A percentile compares a stretch with the other conserved stretches of the same genome.
Conservation (phyloP, 2,797 vertebrate species). For the Adelosebastes latens region DNA sequence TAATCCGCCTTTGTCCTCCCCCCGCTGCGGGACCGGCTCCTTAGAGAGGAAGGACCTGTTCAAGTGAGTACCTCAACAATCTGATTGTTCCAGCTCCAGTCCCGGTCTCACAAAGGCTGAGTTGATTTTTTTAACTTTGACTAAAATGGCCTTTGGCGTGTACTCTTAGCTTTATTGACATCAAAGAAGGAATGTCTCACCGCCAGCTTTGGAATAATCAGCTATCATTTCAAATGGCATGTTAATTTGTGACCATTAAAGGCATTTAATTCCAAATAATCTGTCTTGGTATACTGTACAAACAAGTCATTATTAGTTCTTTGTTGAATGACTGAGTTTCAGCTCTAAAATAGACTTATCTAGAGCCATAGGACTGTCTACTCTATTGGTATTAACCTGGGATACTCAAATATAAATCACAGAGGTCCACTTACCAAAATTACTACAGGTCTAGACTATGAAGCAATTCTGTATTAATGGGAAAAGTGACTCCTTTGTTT, state of each 20-base stretch:
- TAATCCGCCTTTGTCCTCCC: slow-evolving; percentile 80
- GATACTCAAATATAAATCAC: not conserved
- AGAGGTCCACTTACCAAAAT: not conserved
- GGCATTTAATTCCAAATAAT: slow-evolving; percentile 22
- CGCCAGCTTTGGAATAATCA: slow-evolving; percentile 23
- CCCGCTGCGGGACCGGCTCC: slow-evolving; percentile 58
- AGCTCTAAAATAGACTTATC: not conserved
- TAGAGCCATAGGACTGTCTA: not conserved
- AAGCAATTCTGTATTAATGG: not conserved
- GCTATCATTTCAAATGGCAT: slow-evolving; percentile 42
- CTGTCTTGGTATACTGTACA: slow-evolving; percentile 7
- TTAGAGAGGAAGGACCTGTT: slow-evolving; percentile 67
- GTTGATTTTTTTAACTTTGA: slow-evolving; percentile 47
- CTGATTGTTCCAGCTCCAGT: slow-evolving; percentile 67
- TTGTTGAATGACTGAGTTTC: not conserved
- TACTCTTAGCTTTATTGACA: slow-evolving; percentile 34
- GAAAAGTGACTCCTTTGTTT: not conserved
- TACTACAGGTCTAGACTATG: not conserved
- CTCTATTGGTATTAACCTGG: not conserved
- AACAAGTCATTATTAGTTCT: slow-evolving; percentile 38
- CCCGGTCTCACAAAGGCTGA: slow-evolving; percentile 42
- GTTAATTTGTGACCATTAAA: slow-evolving; percentile 38
- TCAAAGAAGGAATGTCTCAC: slow-evolving; percentile 41
- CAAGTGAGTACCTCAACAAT: slow-evolving; percentile 64
- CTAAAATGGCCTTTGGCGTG: slow-evolving; percentile 41